Percentiles rank a stretch among this genome's conserved stretches.
Conservation (phyloP, 1,140 invertebrate genomes). For the Formica exsecta region DNA sequence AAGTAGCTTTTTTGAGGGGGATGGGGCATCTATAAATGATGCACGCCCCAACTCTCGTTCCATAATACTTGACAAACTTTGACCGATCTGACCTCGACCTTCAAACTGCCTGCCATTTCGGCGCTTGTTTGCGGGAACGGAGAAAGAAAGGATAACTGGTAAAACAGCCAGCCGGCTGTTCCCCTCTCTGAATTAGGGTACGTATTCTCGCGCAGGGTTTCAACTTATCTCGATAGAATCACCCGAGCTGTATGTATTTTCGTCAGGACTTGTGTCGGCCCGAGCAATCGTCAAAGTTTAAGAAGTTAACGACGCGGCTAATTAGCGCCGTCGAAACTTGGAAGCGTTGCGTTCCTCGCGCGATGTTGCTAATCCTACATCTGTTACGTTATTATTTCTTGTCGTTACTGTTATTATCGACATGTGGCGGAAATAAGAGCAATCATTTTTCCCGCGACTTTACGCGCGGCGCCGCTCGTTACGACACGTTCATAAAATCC, state of each 20-base stretch:
- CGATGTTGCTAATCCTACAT: background rate
- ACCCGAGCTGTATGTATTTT: conserved; percentile 39
- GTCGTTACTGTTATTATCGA: background rate
- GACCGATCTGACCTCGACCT: conserved; percentile 48
- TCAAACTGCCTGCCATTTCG: conserved; percentile 64
- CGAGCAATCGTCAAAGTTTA: conserved; percentile 16
- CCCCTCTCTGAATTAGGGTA: conserved; percentile 56
- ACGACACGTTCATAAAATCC: conserved; percentile 8
- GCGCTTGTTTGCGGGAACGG: conserved; percentile 14
- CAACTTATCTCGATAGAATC: conserved; percentile 56
- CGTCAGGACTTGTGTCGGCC: background rate
- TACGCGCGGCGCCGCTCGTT: background rate
- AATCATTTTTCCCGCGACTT: background rate
- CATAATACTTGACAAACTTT: conserved; percentile 54
- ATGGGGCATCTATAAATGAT: background rate
- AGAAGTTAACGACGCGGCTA: conserved; percentile 49
- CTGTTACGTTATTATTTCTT: background rate
- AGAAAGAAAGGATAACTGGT: conserved; percentile 66
- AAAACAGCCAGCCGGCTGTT: conserved; percentile 43
- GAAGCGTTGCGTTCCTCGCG: background rate
- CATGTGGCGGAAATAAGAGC: background rate
- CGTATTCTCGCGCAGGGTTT: conserved; percentile 44
- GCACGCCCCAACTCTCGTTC: conserved; percentile 15
- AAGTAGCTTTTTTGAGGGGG: background rate
- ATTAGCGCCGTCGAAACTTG: conserved; percentile 20